Conservation (phyloP, 2,888 invertebrate genomes). For the Drosophila melanosoma region DNA sequence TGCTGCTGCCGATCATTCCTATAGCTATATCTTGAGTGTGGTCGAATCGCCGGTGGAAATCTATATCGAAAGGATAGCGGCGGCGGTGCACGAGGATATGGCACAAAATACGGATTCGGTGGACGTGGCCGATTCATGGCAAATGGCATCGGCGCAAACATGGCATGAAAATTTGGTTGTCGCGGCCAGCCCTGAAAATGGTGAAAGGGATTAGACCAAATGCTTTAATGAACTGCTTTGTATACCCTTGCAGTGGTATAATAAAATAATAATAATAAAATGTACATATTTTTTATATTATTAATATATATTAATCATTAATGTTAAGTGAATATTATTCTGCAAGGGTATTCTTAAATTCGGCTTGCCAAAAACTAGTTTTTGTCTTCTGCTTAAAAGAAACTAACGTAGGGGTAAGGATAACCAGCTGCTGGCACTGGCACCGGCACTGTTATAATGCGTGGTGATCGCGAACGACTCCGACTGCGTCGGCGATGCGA, state of each 20-base stretch:
- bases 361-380: not conserved
- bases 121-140: slow-evolving; percentile 29
- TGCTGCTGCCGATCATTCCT: slow-evolving; percentile 28
- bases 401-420: slow-evolving; percentile 46
- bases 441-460: slow-evolving; percentile 72
- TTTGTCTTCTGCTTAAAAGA: not conserved
- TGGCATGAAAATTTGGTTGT: slow-evolving; percentile 38
- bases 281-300: not conserved
- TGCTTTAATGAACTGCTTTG: not conserved
- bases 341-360: not conserved
- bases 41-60: slow-evolving; percentile 8
- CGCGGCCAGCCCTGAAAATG: slow-evolving; percentile 48
- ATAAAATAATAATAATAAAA: not conserved
- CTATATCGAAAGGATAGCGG: slow-evolving; percentile 19
- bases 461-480: slow-evolving; percentile 45
- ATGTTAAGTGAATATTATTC: not conserved
- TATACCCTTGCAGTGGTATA: not conserved
- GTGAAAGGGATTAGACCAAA: not conserved
- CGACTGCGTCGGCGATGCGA: slow-evolving; percentile 38
- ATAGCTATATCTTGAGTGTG: slow-evolving; percentile 45
- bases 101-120: slow-evolving; percentile 22
- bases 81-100: slow-evolving; percentile 20
- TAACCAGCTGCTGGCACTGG: slow-evolving; percentile 56
- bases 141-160: slow-evolving; percentile 43
- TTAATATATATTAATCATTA: not conserved